phyloP scores from a whole-genome alignment of 2,888 invertebrate species.

The Leistus spinibarbis region DNA sequence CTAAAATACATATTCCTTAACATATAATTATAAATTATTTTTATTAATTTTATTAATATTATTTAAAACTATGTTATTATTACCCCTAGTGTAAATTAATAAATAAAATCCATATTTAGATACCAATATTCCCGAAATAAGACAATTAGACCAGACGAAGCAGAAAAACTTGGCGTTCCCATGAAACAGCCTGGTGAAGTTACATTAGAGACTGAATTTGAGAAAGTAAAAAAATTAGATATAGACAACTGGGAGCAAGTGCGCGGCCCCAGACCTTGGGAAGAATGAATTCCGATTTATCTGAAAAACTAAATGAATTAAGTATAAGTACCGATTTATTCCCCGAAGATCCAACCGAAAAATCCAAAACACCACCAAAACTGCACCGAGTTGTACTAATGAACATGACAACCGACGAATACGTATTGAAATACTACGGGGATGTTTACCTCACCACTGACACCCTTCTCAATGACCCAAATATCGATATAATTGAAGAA shows the following conservation, averaged over 20 bases:
- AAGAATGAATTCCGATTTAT: constrained; percentile 57
- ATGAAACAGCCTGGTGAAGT: constrained; percentile 71
- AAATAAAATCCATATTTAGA: constrained; percentile 47
- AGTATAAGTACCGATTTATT: background rate
- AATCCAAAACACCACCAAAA: background rate
- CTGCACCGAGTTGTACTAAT: background rate
- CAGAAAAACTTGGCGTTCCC: constrained; percentile 68
- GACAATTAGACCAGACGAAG: constrained; percentile 67
- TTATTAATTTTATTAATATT: constrained; percentile 21
- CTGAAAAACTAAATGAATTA: background rate
- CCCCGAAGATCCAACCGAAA: background rate
- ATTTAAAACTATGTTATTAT: constrained; percentile 27
- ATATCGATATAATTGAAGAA: background rate
- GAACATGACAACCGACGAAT: background rate
- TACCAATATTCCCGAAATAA: constrained; percentile 64
- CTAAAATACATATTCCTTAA: no score
- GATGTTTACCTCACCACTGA: background rate
- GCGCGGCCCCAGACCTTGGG: constrained; percentile 87
- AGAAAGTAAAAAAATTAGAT: constrained; percentile 74
- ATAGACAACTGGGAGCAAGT: constrained; percentile 86
- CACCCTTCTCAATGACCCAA: background rate
- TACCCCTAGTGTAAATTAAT: constrained; percentile 15
- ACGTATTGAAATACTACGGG: background rate
- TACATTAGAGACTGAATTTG: constrained; percentile 75
- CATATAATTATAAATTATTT: no score